These are phyloP conservation scores for Bradysia coprophila DNA, from an alignment of 1,140 invertebrate species.

Conservation along the genomic window DNA sequence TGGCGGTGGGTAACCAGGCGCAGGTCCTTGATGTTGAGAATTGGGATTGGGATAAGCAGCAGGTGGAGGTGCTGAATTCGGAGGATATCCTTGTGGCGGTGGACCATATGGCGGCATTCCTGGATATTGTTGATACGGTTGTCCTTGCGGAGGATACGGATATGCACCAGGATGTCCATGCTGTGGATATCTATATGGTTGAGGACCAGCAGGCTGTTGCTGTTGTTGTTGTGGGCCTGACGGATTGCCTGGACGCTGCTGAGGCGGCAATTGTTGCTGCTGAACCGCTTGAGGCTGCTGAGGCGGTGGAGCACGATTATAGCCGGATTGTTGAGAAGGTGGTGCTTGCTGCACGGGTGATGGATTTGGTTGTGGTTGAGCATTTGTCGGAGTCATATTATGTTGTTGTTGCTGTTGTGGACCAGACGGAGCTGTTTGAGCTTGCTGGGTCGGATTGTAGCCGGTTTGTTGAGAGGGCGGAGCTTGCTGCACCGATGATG, in stretches of 20 bases:
- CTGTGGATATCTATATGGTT: slow-evolving; percentile 11
- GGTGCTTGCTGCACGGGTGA: slow-evolving; percentile 12
- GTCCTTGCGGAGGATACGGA: slow-evolving; percentile 8
- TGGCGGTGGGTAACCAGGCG: slow-evolving; percentile 6
- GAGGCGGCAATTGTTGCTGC: slow-evolving; percentile 9
- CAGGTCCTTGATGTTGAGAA: slow-evolving; percentile 10
- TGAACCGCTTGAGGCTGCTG: neutral
- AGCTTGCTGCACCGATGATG: neutral
- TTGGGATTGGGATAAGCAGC: slow-evolving; percentile 7
- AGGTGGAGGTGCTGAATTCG: slow-evolving; percentile 6
- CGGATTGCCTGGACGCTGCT: slow-evolving; percentile 6
- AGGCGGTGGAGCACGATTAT: slow-evolving; percentile 18
- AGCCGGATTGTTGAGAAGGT: slow-evolving; percentile 21
- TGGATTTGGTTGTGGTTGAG: neutral
- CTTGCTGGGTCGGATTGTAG: slow-evolving; percentile 6
- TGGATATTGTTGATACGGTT: slow-evolving; percentile 1
- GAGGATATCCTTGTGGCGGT: slow-evolving; percentile 10
- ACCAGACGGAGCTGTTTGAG: neutral
- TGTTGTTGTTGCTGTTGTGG: neutral
- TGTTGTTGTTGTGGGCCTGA: slow-evolving; percentile 10
- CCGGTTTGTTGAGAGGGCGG: slow-evolving; percentile 11
- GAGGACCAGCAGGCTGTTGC: slow-evolving; percentile 9
- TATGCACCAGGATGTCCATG: slow-evolving; percentile 16
- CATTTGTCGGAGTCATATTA: neutral
- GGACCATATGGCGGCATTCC: slow-evolving; percentile 5